Base-by-base conservation (phyloP, 2,888 invertebrate species). In the Cantharis rustica region DNA sequence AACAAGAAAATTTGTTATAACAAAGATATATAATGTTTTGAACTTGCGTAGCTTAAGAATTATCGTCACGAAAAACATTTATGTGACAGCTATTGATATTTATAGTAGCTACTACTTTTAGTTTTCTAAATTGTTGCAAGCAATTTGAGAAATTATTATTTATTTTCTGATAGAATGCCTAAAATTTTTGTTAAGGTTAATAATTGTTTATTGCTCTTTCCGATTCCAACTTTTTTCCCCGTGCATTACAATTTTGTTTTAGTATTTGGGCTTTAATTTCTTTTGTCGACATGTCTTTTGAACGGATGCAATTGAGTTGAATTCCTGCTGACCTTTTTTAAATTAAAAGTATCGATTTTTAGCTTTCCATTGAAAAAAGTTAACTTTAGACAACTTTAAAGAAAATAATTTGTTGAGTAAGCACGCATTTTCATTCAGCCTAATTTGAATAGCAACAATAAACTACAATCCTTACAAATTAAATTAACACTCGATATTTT, bases 31-130 rank as follows among this genome's bases (percentile, higher is more conserved):
- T 79, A 73, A 72, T 79, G 80, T 80, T 81, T 79, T 79, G 79
- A 80, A 80, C 71, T 80, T 78, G 80, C 79, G 80, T 78, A 74
- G 69, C 69, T 71, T 76, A 79, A 81, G 64, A 66, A 76, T 80
- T 82, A 82, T 81, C 78, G 79, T 75, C 80, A 77, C 75, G 79
- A 79, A 77, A 79, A 80, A 78, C 80, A 75, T 80, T 79, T 75
- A 80, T 79, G 78, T 78, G 84, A 84, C 84, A 83, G 78, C 79
- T 82, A 84, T 83, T 84, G 84, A 83, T 82, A 84, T 84, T 84
- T 84, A 84, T 83, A 79, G 82, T 76, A 79, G 80, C 81, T 75
- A 82, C 82, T 82, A 82, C 81, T 82, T 80, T 80, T 81, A 79
- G 80, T 72, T 79, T 81, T 82, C 76, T 75, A 82, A 82, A 81